Evolutionary conservation across 1,140 invertebrate genomes (phyloP).

Genomic region (Solenopsis fugax): DNA sequence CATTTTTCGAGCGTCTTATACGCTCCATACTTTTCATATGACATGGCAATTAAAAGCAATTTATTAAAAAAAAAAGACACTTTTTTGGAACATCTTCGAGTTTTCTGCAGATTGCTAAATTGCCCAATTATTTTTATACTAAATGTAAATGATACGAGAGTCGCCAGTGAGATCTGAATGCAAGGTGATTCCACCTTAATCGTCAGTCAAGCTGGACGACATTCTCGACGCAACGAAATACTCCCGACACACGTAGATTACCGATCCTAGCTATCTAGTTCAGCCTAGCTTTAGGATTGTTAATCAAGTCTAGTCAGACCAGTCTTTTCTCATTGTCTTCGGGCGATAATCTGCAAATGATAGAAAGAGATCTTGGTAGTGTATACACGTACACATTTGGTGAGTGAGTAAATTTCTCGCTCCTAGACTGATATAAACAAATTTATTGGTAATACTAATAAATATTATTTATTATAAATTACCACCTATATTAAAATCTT

Average conservation of each 20-base stretch:
- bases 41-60: slow-evolving; percentile 31
- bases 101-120: slow-evolving; percentile 76
- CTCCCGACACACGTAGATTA: slow-evolving; percentile 53
- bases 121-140: slow-evolving; percentile 85
- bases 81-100: slow-evolving; percentile 73
- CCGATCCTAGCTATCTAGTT: slow-evolving; percentile 68
- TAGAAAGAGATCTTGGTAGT: slow-evolving; percentile 3
- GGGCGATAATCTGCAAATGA: neutral
- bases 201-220: slow-evolving; percentile 39
- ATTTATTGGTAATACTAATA: neutral
- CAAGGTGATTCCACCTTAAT: slow-evolving; percentile 18
- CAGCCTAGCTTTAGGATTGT: slow-evolving; percentile 65
- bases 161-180: slow-evolving; percentile 29
- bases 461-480: neutral
- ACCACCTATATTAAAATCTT: neutral
- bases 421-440: neutral
- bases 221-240: slow-evolving; percentile 79
- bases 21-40: neutral
- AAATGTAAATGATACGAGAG: slow-evolving; percentile 75
- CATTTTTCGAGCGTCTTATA: neutral
- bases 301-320: slow-evolving; percentile 72
- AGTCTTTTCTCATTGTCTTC: slow-evolving; percentile 38
- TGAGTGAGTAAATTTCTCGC: neutral
- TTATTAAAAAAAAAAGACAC: neutral
- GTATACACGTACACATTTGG: neutral